These are phyloP conservation scores for Echinops telfairi DNA, from an alignment of 2,113 vertebrate species.

Conservation along the genomic window DNA sequence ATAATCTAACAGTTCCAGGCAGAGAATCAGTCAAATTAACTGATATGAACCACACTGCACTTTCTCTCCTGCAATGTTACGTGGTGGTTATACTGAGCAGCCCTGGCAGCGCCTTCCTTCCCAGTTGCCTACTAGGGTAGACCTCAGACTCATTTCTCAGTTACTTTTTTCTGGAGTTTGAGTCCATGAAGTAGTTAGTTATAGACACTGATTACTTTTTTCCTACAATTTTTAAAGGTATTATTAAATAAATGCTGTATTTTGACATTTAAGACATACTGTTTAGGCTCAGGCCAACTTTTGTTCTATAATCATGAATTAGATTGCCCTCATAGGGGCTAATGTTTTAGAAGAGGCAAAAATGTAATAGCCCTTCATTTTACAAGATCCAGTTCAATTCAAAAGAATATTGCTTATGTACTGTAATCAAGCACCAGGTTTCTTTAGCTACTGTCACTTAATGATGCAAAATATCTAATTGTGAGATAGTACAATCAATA, in stretches of 20 bases:
- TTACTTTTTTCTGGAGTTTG: conserved; percentile 3
- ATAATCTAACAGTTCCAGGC: conserved; percentile 53
- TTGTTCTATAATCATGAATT: not conserved
- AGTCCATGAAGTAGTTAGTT: conserved; percentile 34
- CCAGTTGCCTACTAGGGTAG: not conserved
- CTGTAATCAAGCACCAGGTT: not conserved
- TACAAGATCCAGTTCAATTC: not conserved
- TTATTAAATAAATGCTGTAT: conserved; percentile 48
- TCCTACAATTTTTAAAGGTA: not conserved
- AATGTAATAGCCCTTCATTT: not conserved
- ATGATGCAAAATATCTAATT: not conserved
- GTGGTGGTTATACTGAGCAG: not conserved
- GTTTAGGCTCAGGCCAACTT: not conserved
- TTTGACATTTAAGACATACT: not conserved
- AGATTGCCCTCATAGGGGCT: not conserved
- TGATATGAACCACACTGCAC: not conserved
- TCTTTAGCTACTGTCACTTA: conserved; percentile 4
- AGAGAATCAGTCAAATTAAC: conserved; percentile 40
- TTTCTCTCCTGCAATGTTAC: not conserved
- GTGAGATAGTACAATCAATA: not conserved
- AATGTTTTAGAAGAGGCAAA: not conserved
- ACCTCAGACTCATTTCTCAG: not conserved
- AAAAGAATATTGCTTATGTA: not conserved
- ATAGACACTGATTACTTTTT: not conserved
- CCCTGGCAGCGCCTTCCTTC: not conserved